Percentiles rank a stretch among this genome's conserved stretches.
Conservation (phyloP, 2,797 vertebrate genomes). For the Malacoraja senta region DNA sequence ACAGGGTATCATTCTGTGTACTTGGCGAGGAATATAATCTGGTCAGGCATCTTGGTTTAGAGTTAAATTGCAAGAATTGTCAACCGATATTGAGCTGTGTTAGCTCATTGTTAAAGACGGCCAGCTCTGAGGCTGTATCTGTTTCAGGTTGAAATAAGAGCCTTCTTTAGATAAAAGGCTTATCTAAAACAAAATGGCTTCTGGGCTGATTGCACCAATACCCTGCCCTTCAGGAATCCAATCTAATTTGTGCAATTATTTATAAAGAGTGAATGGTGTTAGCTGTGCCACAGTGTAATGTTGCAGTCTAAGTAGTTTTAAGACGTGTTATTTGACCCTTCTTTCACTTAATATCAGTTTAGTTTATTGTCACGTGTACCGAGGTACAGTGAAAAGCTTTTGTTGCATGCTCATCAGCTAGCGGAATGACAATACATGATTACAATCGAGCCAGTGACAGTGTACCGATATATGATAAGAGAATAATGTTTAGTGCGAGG, state of each 20-base stretch:
- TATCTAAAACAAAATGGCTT: not conserved
- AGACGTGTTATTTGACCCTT: not conserved
- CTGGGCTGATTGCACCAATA: not conserved
- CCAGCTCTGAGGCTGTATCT: not conserved
- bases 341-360: too few species aligned
- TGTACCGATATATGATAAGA: too few species aligned
- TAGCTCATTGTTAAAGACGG: not conserved
- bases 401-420: too few species aligned
- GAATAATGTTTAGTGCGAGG: too few species aligned
- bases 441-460: too few species aligned
- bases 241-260: slow-evolving; percentile 6
- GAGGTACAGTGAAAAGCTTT: too few species aligned
- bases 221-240: not conserved
- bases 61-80: not conserved
- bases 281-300: not conserved
- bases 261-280: not conserved
- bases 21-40: not conserved
- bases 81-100: not conserved
- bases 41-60: not conserved
- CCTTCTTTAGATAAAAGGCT: not conserved
- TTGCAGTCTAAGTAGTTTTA: not conserved
- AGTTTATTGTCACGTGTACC: too few species aligned
- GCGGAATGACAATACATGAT: too few species aligned
- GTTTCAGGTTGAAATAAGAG: not conserved
- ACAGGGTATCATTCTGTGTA: not conserved